Evolutionary conservation across 2,888 invertebrate species (phyloP).

Genomic region (Drosophila merina): DNA sequence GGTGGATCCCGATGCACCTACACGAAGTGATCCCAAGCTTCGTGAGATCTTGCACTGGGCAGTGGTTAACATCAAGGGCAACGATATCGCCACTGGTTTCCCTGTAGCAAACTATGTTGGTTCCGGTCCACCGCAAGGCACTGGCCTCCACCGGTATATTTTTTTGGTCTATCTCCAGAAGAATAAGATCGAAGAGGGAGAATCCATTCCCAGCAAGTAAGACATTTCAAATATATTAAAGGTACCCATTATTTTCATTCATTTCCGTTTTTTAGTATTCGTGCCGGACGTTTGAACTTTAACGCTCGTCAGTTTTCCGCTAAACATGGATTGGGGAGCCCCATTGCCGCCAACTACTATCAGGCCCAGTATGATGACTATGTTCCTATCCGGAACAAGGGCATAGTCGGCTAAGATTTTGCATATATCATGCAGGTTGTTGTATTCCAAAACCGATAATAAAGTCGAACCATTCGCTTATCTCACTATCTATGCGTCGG

Average conservation of each 20-base stretch:
- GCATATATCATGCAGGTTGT: conserved; percentile 15
- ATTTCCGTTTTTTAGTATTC: conserved; percentile 63
- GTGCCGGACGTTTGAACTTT: conserved; percentile 85
- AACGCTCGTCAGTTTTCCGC: conserved; percentile 89
- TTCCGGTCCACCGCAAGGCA: conserved; percentile 92
- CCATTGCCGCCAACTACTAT: conserved; percentile 79
- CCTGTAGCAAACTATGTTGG: conserved; percentile 91
- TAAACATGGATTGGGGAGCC: conserved; percentile 90
- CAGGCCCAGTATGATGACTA: conserved; percentile 82
- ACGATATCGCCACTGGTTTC: conserved; percentile 88
- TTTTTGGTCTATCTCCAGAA: conserved; percentile 90
- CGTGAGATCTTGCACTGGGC: conserved; percentile 97
- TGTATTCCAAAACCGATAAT: conserved; percentile 28
- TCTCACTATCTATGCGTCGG: conserved; percentile 50
- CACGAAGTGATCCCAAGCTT: conserved; percentile 89
- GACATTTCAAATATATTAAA: background rate
- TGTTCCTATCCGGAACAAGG: conserved; percentile 83
- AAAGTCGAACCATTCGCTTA: conserved; percentile 50
- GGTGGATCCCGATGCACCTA: conserved; percentile 94
- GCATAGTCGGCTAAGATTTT: conserved; percentile 44
- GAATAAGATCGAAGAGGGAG: conserved; percentile 37
- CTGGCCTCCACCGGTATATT: conserved; percentile 92
- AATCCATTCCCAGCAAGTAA: conserved; percentile 67
- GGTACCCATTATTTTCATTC: background rate
- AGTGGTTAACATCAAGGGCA: conserved; percentile 93